phyloP scores from a whole-genome alignment of 2,888 invertebrate species.

The Empis livida region DNA sequence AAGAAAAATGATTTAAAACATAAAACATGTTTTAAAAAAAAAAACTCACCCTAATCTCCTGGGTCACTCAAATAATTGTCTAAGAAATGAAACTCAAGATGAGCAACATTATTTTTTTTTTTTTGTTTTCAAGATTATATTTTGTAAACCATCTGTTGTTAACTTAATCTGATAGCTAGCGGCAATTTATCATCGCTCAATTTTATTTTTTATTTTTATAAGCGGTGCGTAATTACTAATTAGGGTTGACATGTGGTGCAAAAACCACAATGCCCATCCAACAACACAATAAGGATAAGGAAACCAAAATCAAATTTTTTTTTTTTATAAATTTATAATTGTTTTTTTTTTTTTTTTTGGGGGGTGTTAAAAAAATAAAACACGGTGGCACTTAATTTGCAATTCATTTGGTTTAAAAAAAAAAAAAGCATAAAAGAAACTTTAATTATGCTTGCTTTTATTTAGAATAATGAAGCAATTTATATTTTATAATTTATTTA shows the following conservation, averaged over 20 bases:
- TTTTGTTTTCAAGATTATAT: slow-evolving; percentile 4
- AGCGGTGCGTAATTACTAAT: slow-evolving; percentile 19
- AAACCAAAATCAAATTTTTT: slow-evolving; percentile 11
- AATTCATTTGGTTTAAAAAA: slow-evolving; percentile 23
- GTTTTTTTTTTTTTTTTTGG: slow-evolving; percentile 8
- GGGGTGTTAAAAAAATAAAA: slow-evolving; percentile 10
- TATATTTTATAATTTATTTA: too few species aligned
- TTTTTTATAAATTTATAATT: too few species aligned
- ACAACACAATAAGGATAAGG: slow-evolving; percentile 10
- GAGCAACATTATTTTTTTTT: too few species aligned
- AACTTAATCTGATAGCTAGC: slow-evolving; percentile 11
- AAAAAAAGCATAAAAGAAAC: too few species aligned
- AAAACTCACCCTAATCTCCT: not conserved
- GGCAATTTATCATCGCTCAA: slow-evolving; percentile 24
- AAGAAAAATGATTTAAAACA: too few species aligned
- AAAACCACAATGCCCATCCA: slow-evolving; percentile 15
- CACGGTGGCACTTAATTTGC: slow-evolving; percentile 25
- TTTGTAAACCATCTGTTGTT: slow-evolving; percentile 4
- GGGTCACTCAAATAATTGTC: not conserved
- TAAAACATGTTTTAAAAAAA: too few species aligned
- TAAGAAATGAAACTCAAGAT: not conserved
- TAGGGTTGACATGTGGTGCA: slow-evolving; percentile 28
- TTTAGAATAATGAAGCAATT: too few species aligned
- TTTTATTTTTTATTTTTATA: slow-evolving; percentile 14
- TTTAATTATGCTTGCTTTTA: too few species aligned